Evolutionary conservation across 2,797 vertebrate genomes (phyloP).

Genomic region (Pampus argenteus): DNA sequence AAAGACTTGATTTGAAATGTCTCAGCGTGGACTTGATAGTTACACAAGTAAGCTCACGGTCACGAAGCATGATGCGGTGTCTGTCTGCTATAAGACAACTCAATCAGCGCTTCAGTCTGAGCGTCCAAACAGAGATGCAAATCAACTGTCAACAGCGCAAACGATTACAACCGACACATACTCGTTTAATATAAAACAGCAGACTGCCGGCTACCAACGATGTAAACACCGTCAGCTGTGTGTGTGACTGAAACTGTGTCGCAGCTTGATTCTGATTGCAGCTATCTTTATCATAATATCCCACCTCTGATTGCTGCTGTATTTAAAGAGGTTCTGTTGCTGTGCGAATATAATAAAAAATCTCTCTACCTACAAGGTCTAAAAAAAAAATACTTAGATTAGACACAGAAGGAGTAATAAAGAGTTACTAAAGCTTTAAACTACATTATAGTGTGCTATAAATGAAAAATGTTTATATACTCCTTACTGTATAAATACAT

Average conservation of each 20-base stretch:
- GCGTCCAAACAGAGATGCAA: constrained; percentile 28
- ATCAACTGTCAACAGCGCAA: constrained; percentile 37
- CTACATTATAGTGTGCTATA: no score
- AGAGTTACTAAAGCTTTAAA: no score
- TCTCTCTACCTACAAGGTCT: background rate
- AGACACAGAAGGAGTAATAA: no score
- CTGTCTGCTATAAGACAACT: constrained; percentile 19
- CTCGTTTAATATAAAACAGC: constrained; percentile 37
- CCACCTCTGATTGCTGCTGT: constrained; percentile 48
- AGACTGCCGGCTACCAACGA: constrained; percentile 23
- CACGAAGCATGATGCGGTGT: background rate
- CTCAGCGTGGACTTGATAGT: background rate
- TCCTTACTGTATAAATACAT: no score
- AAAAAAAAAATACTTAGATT: constrained; percentile 6
- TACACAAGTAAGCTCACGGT: constrained; percentile 11
- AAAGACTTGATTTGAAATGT: background rate
- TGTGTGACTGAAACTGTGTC: constrained; percentile 41
- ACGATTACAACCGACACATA: constrained; percentile 25
- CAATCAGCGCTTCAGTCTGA: constrained; percentile 20
- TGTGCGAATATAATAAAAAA: constrained; percentile 5
- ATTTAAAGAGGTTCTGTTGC: constrained; percentile 17
- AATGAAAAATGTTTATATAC: no score
- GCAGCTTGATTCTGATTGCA: constrained; percentile 63
- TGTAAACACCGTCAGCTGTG: constrained; percentile 50
- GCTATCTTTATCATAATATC: constrained; percentile 44